Conservation (phyloP, 2,797 vertebrate species). For the Pteronotus mesoamericanus region DNA sequence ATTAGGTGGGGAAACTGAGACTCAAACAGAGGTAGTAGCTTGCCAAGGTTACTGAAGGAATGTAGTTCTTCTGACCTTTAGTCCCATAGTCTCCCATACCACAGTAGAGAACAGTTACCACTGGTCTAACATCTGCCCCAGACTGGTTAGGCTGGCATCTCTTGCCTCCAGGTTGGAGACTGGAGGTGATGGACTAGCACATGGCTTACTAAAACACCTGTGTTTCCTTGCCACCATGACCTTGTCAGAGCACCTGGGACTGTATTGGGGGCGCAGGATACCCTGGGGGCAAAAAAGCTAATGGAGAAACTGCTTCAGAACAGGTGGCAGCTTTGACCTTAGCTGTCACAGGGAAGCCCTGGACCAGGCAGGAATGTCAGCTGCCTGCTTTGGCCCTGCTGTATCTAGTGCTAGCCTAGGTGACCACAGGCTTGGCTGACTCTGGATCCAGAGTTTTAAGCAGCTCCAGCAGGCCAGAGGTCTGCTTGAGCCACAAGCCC, state of each 20-base stretch:
- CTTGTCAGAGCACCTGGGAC: constrained; percentile 52
- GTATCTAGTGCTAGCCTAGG: background rate
- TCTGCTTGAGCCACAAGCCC: background rate
- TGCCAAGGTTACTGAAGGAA: background rate
- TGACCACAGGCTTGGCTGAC: background rate
- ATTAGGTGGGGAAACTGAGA: background rate
- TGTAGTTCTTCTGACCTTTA: constrained; percentile 27
- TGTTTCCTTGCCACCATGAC: constrained; percentile 41
- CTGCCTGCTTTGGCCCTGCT: constrained; percentile 36
- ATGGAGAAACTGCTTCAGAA: background rate
- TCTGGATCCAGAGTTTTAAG: constrained; percentile 16
- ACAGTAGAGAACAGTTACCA: background rate
- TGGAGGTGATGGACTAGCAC: background rate
- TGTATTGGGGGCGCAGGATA: background rate
- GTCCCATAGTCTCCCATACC: background rate
- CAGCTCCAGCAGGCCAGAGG: background rate
- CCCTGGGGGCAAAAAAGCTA: constrained; percentile 5
- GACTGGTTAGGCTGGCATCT: constrained; percentile 47
- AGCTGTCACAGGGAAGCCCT: constrained; percentile 37
- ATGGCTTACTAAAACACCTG: constrained; percentile 10
- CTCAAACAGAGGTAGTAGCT: background rate
- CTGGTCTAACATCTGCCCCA: background rate
- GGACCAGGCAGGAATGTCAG: constrained; percentile 34
- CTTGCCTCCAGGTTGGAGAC: constrained; percentile 19
- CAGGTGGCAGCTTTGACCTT: constrained; percentile 59